Evolutionary conservation across 2,888 invertebrate species (phyloP).

Genomic region (Drosophila niveifrons): DNA sequence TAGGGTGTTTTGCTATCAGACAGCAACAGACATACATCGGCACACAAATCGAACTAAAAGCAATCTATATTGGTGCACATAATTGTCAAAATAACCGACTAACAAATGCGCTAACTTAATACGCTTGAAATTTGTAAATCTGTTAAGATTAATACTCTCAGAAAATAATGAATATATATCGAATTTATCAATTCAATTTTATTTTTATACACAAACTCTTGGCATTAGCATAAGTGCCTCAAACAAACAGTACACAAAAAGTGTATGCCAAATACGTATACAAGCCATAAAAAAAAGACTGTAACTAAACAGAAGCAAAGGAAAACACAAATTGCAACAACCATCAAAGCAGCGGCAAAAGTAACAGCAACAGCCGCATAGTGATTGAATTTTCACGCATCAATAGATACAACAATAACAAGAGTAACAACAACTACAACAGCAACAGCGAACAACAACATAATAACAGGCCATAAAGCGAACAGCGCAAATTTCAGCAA

Average conservation of each 20-base stretch:
- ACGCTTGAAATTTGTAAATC: background rate
- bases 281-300: slow-evolving; percentile 59
- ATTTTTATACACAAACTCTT: background rate
- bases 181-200: background rate
- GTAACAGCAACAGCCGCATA: slow-evolving; percentile 47
- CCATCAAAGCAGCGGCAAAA: slow-evolving; percentile 39
- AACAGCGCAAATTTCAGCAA: slow-evolving; percentile 52
- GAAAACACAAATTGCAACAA: slow-evolving; percentile 66
- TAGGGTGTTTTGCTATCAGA: slow-evolving; percentile 9
- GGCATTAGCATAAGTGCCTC: background rate
- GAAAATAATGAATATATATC: no score
- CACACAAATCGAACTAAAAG: slow-evolving; percentile 30
- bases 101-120: background rate
- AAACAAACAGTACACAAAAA: slow-evolving; percentile 4
- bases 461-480: slow-evolving; percentile 63
- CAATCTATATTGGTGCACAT: slow-evolving; percentile 3
- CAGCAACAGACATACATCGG: slow-evolving; percentile 18
- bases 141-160: no score
- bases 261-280: slow-evolving; percentile 56
- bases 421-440: slow-evolving; percentile 2
- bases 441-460: slow-evolving; percentile 5
- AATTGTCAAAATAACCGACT: background rate
- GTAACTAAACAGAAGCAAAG: slow-evolving; percentile 64
- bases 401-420: slow-evolving; percentile 47
- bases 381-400: slow-evolving; percentile 79